Evolutionary conservation across 2,113 vertebrate genomes (phyloP), one percentile per base, ranked within the genome.

Genomic region (Isurus oxyrinchus): DNA sequence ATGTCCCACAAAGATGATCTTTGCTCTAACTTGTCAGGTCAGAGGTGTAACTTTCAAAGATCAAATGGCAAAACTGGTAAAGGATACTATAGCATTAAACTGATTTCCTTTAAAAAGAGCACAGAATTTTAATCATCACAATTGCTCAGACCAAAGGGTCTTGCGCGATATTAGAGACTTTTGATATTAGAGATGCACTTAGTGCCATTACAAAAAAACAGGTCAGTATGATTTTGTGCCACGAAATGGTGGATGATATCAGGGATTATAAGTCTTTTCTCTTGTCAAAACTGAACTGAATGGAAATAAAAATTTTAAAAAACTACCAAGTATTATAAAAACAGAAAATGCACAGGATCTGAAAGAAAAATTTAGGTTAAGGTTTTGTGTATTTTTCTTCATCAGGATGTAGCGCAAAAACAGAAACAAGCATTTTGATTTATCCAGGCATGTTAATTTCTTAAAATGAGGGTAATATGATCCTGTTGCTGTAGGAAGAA

Each of bases 1-100:
- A 87, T 97, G 98, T 98, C 97, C 96, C 96, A 96, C 7, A 86
- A 96, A 84, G 84, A 86, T 96, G 57, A 96, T 96, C 96, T 97
- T 97, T 96, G 63, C 96, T 87, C 53, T 94, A 96, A 96, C 94
- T 96, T 97, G 96, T 96, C 97, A 96, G 96, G 96, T 97, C 96
- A 87, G 96, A 96, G 2, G 6, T 96, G 63, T 97, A 96, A 97
- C 96, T 97, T 97, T 96, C 96, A 94, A 40, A 72, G 94, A 95
- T 95, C 94, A 72, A 72, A 95, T 95, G 94, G 94, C 94, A 76
- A 95, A 59, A 72, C 66, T 95, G 67, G 94, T 69, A 95, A 95
- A 91, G 76, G n/a, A 95, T 69, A 95, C 66, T 49, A 35, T 23
- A 95, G 94, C 94, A 76, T 69, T 49, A 95, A 95, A 72, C 72